These are phyloP conservation scores for Drosophila sp. DNA, from an alignment of 1,140 invertebrate genomes.

Conservation along the genomic window DNA sequence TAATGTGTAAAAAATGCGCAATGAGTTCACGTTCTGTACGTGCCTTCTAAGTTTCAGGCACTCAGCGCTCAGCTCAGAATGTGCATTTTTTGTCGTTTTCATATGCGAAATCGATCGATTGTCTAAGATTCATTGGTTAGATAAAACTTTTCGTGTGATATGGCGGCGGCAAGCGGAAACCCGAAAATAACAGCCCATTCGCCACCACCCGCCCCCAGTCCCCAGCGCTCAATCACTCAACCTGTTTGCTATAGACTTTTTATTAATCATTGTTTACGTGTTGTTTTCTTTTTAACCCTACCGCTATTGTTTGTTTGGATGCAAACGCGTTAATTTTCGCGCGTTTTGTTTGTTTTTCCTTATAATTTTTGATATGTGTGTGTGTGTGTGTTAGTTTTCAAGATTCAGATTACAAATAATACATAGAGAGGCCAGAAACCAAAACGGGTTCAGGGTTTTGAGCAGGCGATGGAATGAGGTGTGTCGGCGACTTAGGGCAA, in stretches of 20 bases:
- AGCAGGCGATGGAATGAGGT: constrained; percentile 24
- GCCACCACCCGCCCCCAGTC: background rate
- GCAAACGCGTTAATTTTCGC: constrained; percentile 58
- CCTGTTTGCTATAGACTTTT: constrained; percentile 23
- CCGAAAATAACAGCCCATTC: background rate
- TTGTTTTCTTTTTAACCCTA: constrained; percentile 19
- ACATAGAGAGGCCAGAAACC: constrained; percentile 3
- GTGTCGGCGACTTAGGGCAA: constrained; percentile 26
- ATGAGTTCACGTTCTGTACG: constrained; percentile 44
- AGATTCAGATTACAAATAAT: constrained; percentile 40
- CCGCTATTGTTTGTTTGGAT: constrained; percentile 14
- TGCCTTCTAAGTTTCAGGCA: constrained; percentile 25
- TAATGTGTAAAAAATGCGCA: constrained; percentile 44
- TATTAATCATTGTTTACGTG: constrained; percentile 28
- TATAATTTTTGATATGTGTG: constrained; percentile 46
- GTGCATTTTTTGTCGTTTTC: constrained; percentile 43
- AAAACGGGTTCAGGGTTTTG: constrained; percentile 5
- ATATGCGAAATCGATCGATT: constrained; percentile 47
- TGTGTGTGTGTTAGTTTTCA: constrained; percentile 39
- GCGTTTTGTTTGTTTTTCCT: constrained; percentile 55
- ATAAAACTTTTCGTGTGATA: constrained; percentile 1
- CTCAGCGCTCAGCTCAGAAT: constrained; percentile 2
- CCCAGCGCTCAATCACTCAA: background rate
- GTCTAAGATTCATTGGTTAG: constrained; percentile 49
- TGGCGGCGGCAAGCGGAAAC: background rate